Conservation (phyloP, 2,888 invertebrate genomes). For the Clepsis dumicolana region DNA sequence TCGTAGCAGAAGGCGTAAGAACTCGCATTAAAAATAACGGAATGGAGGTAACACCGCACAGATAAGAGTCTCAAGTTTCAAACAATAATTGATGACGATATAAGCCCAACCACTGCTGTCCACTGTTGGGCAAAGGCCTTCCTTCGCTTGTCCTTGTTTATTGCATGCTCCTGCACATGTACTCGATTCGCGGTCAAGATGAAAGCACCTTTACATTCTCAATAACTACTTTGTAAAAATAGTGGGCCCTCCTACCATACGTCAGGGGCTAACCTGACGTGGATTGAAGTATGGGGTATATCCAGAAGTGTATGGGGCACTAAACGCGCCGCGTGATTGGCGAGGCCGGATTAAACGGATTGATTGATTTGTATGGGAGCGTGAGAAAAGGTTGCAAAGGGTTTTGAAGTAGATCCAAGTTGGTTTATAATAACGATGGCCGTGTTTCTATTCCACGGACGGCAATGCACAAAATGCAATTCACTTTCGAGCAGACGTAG, state of each 20-base stretch:
- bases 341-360: constrained; percentile 37
- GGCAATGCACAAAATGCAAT: no score
- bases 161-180: no score
- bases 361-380: constrained; percentile 41
- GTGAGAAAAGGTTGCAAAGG: constrained; percentile 34
- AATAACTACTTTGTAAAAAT: background rate
- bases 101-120: no score
- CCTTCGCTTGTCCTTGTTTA: no score
- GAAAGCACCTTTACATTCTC: background rate
- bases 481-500: background rate
- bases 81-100: no score
- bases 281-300: constrained; percentile 45
- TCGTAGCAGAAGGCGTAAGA: no score
- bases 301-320: constrained; percentile 43
- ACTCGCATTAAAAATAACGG: no score
- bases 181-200: background rate
- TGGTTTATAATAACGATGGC: background rate
- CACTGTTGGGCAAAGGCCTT: no score
- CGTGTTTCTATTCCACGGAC: background rate
- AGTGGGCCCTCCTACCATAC: constrained; percentile 46
- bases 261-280: constrained; percentile 46
- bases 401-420: constrained; percentile 21
- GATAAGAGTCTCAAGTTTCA: no score
- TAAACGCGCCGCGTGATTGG: constrained; percentile 37
- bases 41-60: no score